Base-by-base conservation (phyloP, 2,888 invertebrate species). In the Zaprionus lineosus region DNA sequence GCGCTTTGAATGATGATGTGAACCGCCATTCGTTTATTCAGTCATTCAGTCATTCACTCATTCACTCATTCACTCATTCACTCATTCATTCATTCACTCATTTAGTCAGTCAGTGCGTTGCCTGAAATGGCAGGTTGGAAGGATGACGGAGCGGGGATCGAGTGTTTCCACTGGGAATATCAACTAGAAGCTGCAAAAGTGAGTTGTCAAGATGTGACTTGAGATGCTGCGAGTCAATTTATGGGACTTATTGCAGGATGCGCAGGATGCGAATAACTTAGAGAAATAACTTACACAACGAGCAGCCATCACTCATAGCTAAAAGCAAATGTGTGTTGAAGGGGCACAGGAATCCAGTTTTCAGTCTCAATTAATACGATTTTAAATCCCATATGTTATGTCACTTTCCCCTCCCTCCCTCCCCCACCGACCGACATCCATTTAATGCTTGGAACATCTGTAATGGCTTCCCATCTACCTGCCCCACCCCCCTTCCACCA, bases 31-130 rank as follows among this genome's bases (percentile, higher is more conserved):
- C 33, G 31, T 51, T 71, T 36, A 44, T 50, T 48, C 16, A 31
- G 61, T 59, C 58, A n/a, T n/a, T 34, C 34, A 34, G 14, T 16
- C 14, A 14, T 3, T 7, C 2, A 26, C 12, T 31, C 31, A 31
- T 11, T 31, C 7, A 12, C n/a, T 12, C 9, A 3, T 4, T 31
- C 28, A 28, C 5, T 28, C 28, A 3, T n/a, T 31, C 3, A 11
- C 11, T 31, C 31, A 31, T 1, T 31, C n/a, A 31, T 31, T 31
- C 36, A 21, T 47, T 71, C 37, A 44, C 43, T 50, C 21, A 34
- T 39, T 59, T 61, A 40, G 50, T 39, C 62, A 67, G 46, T 31
- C 37, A 65, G 58, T 65, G 66, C 60, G 52, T 60, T 60, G 60
- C 7, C 18, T 0, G n/a, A n/a, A n/a, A n/a, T n/a, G n/a, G n/a